These are phyloP conservation scores for Lochmaea crataegi DNA, from an alignment of 2,888 invertebrate genomes.

Conservation along the genomic window DNA sequence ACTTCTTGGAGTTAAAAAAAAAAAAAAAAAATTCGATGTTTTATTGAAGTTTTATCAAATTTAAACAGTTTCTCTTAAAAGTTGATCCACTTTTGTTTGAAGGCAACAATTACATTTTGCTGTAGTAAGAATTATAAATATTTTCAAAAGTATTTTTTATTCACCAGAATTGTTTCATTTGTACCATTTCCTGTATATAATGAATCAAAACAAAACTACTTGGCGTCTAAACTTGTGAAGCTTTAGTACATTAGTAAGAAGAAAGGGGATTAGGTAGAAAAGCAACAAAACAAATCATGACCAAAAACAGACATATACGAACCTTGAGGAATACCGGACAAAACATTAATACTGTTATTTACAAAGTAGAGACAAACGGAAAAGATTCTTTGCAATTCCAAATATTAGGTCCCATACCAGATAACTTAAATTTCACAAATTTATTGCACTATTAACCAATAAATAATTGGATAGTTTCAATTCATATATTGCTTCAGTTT, in stretches of 20 bases:
- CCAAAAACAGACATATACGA: conserved; percentile 14
- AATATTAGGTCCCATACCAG: not conserved
- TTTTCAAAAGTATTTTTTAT: not conserved
- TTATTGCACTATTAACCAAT: conserved; percentile 2
- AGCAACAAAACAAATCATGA: not conserved
- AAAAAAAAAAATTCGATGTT: too few relatives aligned
- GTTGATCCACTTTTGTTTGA: too few relatives aligned
- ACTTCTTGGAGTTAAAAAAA: too few relatives aligned
- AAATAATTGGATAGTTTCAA: not conserved
- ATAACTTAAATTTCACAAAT: not conserved
- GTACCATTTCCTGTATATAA: not conserved
- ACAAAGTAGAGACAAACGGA: not conserved
- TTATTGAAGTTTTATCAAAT: too few relatives aligned
- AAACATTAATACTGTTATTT: not conserved
- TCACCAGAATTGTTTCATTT: not conserved
- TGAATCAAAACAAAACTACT: not conserved
- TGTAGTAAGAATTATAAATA: not conserved
- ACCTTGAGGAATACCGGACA: not conserved
- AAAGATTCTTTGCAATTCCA: not conserved
- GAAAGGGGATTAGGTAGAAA: not conserved
- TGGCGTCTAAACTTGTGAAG: not conserved
- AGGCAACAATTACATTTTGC: not conserved
- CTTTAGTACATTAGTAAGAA: not conserved
- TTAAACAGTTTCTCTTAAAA: too few relatives aligned
- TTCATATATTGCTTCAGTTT: not conserved